Conservation (phyloP, 2,888 invertebrate genomes). For the Erynnis tages region DNA sequence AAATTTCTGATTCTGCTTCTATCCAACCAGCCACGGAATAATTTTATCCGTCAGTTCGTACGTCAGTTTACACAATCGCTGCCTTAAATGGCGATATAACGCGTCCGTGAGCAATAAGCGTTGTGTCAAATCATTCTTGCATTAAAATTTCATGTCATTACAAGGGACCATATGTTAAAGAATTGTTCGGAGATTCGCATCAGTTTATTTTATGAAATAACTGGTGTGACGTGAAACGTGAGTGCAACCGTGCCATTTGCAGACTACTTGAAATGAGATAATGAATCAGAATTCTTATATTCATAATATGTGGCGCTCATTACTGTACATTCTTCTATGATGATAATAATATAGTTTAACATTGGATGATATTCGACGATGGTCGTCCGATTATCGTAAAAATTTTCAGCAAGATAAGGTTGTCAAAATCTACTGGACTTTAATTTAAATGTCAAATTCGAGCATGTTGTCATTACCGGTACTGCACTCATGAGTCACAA, state of each 20-base stretch:
- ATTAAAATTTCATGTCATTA: conserved; percentile 26
- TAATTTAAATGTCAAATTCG: conserved; percentile 10
- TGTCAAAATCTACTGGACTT: not conserved
- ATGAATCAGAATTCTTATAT: not conserved
- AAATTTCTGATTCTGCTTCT: not conserved
- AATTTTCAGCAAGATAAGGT: no score
- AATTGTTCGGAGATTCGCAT: conserved; percentile 19
- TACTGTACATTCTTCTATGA: not conserved
- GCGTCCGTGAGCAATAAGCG: conserved; percentile 21
- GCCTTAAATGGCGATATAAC: conserved; percentile 11
- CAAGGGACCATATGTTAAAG: conserved; percentile 23
- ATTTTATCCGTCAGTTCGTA: not conserved
- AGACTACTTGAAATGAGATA: not conserved
- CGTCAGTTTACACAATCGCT: conserved; percentile 4
- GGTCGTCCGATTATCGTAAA: no score
- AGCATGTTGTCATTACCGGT: conserved; percentile 26
- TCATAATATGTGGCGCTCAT: not conserved
- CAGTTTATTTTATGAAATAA: conserved; percentile 21
- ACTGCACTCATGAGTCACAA: conserved; percentile 43
- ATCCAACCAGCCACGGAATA: not conserved
- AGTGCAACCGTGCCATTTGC: conserved; percentile 6
- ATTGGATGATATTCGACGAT: no score
- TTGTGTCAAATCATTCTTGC: conserved; percentile 21
- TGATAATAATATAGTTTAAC: no score
- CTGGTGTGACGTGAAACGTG: conserved; percentile 12